A percentile compares a stretch with the other conserved stretches of the same genome.
Conservation (phyloP, 2,888 invertebrate species). For the Enoplolaimus lenunculus region DNA sequence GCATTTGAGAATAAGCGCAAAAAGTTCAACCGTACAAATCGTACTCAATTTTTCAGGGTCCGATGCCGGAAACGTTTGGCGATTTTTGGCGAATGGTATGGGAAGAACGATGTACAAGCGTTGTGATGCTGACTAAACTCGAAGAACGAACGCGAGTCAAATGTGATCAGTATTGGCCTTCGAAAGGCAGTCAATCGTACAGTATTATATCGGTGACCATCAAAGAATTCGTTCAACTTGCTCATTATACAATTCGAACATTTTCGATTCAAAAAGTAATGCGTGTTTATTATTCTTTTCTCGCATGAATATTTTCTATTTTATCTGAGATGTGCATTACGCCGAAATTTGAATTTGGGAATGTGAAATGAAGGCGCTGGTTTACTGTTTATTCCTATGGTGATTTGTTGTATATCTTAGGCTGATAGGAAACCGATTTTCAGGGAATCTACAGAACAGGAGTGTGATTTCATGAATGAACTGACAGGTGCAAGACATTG, state of each 20-base stretch:
- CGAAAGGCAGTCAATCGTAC: conserved; percentile 80
- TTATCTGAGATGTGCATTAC: too few species aligned
- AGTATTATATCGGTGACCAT: conserved; percentile 85
- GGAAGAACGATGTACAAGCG: conserved; percentile 81
- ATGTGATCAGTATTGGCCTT: conserved; percentile 69
- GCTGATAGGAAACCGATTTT: too few species aligned
- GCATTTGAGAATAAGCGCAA: too few species aligned
- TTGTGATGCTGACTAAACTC: conserved; percentile 98
- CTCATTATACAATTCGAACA: conserved; percentile 92
- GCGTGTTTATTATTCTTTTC: background rate
- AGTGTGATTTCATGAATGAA: too few species aligned
- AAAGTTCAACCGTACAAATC: too few species aligned
- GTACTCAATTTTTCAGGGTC: conserved; percentile 70
- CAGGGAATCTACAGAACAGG: too few species aligned
- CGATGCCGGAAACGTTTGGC: conserved; percentile 85
- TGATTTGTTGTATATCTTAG: too few species aligned
- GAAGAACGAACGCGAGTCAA: conserved; percentile 86
- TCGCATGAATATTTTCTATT: too few species aligned
- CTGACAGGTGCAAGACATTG: too few species aligned
- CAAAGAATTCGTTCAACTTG: conserved; percentile 83
- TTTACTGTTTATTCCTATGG: too few species aligned
- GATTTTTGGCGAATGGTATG: conserved; percentile 99
- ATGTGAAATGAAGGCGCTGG: too few species aligned
- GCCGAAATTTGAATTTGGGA: background rate
- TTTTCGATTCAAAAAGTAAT: conserved; percentile 65